Base-by-base conservation (phyloP, 2,888 invertebrate species). In the Odontomyia ornata region DNA sequence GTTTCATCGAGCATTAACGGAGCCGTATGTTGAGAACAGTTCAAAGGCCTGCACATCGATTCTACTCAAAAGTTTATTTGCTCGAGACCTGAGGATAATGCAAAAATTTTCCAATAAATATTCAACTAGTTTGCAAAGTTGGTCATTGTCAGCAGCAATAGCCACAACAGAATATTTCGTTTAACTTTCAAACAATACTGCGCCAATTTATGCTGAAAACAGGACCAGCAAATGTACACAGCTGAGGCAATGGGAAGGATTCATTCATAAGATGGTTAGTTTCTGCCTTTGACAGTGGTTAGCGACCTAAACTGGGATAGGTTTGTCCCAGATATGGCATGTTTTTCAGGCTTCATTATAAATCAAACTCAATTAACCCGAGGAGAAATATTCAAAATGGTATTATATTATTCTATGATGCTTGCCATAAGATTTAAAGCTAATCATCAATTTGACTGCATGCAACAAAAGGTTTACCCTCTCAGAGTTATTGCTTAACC, bases 101-200 rank as follows among this genome's bases (percentile, higher is more conserved):
- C 76, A 67, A 76, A 76, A 76, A 67, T 76, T 76, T 76, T 56
- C 76, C 76, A 76, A 76, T 76, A 76, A 76, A 76, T 76, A 76
- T 76, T 76, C 76, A 76, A 76, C 76, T 76, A 76, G 76, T 76
- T 67, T 52, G 36, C 28, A 75, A 77, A 77, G 73, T 77, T 77
- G 47, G 77, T 62, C 77, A 77, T 65, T 77, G 77, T 77, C 77
- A 65, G 52, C 65, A 62, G 25, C 65, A 65, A 64, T 30, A 72
- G 56, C 71, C 64, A 36, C 64, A 73, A 18, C 60, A 47, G 30
- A 71, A 28, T 75, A 43, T 25, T 36, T 27, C n/a, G 52, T 21
- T 71, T 43, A 30, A 7, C 23, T 36, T 36, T 60, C 56, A 36
- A 47, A 75, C 75, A 75, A 75, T 75, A 25, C 64, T 47, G 7